Evolutionary conservation across 2,113 vertebrate species (phyloP).

Genomic region (Procapra przewalskii): DNA sequence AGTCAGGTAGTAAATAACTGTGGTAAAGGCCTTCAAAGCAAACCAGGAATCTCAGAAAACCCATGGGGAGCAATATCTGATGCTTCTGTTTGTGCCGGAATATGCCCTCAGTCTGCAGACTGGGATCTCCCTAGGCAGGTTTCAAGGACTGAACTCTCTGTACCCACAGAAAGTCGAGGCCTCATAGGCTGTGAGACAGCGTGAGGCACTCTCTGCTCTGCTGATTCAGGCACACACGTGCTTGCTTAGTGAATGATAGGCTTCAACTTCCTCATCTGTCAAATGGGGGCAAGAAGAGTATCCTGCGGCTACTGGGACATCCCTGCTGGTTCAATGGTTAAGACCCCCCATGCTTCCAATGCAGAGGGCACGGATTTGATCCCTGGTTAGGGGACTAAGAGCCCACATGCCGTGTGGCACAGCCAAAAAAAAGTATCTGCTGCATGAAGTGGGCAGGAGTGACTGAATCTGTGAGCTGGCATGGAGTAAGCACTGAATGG

Average conservation of each 20-base stretch:
- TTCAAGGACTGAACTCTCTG: not conserved
- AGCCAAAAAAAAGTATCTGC: not conserved
- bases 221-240: too few relatives aligned
- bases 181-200: not conserved
- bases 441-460: too few relatives aligned
- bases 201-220: not conserved
- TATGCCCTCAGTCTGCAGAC: not conserved
- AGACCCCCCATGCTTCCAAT: not conserved
- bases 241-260: not conserved
- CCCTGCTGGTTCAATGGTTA: not conserved
- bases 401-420: not conserved
- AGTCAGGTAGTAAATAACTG: not conserved
- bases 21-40: not conserved
- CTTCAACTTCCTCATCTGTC: not conserved
- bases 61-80: too few relatives aligned
- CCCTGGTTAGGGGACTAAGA: not conserved
- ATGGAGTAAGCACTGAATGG: not conserved
- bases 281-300: not conserved
- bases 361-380: not conserved
- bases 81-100: not conserved
- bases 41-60: not conserved
- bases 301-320: not conserved
- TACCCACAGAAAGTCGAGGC: not conserved
- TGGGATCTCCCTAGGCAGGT: not conserved
- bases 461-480: not conserved